Base-by-base conservation (phyloP, 2,797 vertebrate species). In the Brachyalestes nurse region DNA sequence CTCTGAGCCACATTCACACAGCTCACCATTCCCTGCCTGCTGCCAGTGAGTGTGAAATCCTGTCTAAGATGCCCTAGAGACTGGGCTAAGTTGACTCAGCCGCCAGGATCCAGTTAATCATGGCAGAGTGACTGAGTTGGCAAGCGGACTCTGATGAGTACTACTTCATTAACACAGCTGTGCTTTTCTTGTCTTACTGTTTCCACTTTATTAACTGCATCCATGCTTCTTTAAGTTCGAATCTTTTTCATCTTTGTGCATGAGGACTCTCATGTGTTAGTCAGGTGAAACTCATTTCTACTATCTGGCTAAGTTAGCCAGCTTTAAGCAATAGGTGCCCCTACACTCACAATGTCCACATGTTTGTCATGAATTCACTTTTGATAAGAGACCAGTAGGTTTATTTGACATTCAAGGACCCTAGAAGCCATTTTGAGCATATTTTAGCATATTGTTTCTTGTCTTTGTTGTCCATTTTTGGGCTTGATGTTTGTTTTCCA, bases 331-430 rank as follows among this genome's bases (percentile, higher is more conserved):
- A 75, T 75, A 75, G n/a, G 47, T 53, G 1, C 42, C 19, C 14
- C 12, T 25, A 53, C 16, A 40, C 49, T 45, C 72, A 76, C 21
- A 34, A 58, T 75, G 7, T 75, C 19, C 5, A 53, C 51, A n/a
- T n/a, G 62, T 51, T 28, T n/a, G 14, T 25, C 53, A 61, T 70
- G 23, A 34, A 75, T 62, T 53, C 0, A 38, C 25, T 70, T 61
- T 77, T 83, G 64, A 65, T 58, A 66, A 64, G 49, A 70, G 62
- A 82, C 75, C 71, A 81, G 81, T 80, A 57, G 47, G 42, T 72
- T 47, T 51, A 34, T 82, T 82, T 71, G 19, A 65, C 45, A 70
- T 61, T 75, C 38, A 45, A 80, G 78, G 40, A 80, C 64, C 77
- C 61, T 76, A 72, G 66, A 71, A 78, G 70, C 72, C 61, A 21